Conservation (phyloP, 1,140 invertebrate genomes). For the Radopholus similis region DNA sequence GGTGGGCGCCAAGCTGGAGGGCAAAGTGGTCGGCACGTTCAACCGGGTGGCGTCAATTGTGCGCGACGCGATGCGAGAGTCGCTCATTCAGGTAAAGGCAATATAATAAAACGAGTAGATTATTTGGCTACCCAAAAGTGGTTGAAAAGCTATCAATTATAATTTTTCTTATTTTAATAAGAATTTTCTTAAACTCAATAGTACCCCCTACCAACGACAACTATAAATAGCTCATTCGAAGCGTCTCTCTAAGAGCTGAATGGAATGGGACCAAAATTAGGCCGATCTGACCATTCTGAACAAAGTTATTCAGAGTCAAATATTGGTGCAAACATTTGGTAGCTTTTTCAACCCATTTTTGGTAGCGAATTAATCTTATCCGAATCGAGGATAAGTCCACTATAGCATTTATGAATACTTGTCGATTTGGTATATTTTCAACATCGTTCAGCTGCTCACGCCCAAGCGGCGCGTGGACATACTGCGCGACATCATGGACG, state of each 20-base stretch:
- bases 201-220: no score
- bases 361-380: no score
- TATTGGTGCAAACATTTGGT: no score
- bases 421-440: no score
- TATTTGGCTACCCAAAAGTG: constrained; percentile 27
- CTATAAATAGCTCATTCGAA: no score
- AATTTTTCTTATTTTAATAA: constrained; percentile 16
- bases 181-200: background rate
- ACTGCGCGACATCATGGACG: constrained; percentile 86
- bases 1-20: constrained; percentile 83
- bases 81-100: constrained; percentile 47
- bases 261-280: no score
- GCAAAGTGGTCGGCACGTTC: constrained; percentile 70
- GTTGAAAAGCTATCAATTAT: constrained; percentile 7
- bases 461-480: constrained; percentile 93
- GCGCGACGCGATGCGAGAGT: constrained; percentile 70
- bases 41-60: constrained; percentile 77
- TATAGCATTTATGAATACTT: no score
- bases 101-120: background rate
- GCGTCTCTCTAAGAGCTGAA: no score
- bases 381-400: no score
- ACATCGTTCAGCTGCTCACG: constrained; percentile 75
- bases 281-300: no score
- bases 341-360: no score
- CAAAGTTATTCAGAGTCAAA: no score